These are phyloP conservation scores for Mustelus asterias DNA, from an alignment of 2,113 vertebrate genomes.

Conservation along the genomic window DNA sequence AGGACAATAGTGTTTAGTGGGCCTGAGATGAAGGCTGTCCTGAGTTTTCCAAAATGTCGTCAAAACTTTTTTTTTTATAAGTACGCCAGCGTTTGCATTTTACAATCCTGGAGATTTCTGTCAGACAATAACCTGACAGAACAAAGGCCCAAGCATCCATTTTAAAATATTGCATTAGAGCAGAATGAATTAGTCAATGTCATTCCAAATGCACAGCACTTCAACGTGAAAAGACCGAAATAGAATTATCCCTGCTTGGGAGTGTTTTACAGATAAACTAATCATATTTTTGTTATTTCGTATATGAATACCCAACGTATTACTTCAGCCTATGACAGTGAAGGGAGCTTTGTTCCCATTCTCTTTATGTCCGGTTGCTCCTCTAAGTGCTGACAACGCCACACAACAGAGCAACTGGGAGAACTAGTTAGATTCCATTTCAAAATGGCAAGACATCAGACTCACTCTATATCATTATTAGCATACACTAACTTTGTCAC, in stretches of 20 bases:
- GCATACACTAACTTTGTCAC: constrained; percentile 31
- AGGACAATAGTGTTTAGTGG: background rate
- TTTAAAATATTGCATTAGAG: constrained; percentile 3
- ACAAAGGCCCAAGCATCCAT: constrained; percentile 26
- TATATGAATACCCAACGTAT: background rate
- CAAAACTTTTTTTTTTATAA: background rate
- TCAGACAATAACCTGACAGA: background rate
- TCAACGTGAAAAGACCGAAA: constrained; percentile 14
- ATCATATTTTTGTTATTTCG: background rate
- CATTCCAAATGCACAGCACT: constrained; percentile 5
- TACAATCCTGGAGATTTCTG: background rate
- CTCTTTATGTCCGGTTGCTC: constrained; percentile 13
- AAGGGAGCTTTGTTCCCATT: constrained; percentile 6
- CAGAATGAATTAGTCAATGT: background rate
- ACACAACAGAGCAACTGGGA: background rate
- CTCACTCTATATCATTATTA: constrained; percentile 35
- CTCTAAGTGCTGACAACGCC: background rate
- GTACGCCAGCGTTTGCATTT: background rate
- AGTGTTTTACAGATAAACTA: background rate
- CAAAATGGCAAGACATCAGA: constrained; percentile 18
- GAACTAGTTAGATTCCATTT: constrained; percentile 32
- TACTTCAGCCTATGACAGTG: constrained; percentile 20
- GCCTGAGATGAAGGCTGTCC: background rate
- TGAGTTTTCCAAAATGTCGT: background rate
- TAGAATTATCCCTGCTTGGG: background rate